Conservation (phyloP, 2,113 vertebrate species). For the Todiramphus chloris region DNA sequence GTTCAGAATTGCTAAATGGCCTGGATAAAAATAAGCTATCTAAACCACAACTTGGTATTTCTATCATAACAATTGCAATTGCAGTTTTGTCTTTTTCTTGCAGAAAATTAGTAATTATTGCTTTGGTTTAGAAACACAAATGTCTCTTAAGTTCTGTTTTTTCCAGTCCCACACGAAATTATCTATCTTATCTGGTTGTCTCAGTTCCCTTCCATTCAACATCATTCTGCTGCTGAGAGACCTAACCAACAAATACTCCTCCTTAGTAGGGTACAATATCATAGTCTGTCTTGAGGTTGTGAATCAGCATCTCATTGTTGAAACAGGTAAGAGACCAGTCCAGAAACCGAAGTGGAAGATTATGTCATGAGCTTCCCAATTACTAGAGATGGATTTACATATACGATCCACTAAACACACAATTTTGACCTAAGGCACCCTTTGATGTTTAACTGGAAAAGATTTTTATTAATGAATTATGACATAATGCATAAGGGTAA, state of each 20-base stretch:
- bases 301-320: background rate
- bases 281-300: background rate
- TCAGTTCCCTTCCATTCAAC: background rate
- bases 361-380: background rate
- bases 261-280: background rate
- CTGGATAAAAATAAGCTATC: background rate
- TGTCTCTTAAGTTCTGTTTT: background rate
- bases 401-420: background rate
- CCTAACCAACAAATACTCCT: background rate
- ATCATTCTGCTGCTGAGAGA: background rate
- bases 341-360: background rate
- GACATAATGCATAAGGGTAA: background rate
- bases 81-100: background rate
- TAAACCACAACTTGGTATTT: background rate
- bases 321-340: background rate
- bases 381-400: background rate
- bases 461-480: background rate
- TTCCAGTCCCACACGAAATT: background rate
- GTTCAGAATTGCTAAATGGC: background rate
- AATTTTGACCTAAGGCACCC: background rate
- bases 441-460: conserved; percentile 1
- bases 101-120: background rate
- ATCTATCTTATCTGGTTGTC: background rate
- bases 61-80: background rate
- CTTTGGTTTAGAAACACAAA: background rate